These are phyloP conservation scores for Nansenia antarctica DNA, from an alignment of 2,113 vertebrate genomes.

Conservation along the genomic window DNA sequence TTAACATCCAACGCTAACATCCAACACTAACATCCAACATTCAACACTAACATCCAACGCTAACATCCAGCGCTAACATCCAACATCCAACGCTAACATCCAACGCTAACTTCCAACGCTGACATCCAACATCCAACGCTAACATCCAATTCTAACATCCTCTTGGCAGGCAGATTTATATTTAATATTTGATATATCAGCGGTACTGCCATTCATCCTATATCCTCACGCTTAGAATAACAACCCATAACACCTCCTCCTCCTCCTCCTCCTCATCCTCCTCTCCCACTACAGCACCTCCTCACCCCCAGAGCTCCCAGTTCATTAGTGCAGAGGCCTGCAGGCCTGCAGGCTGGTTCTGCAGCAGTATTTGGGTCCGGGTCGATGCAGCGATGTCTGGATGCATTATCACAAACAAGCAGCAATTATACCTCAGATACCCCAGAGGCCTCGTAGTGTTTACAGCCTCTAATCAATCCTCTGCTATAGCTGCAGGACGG, in stretches of 20 bases:
- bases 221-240: not conserved
- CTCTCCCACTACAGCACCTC: too few relatives aligned
- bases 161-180: conserved; percentile 24
- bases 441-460: conserved; percentile 39
- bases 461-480: conserved; percentile 43
- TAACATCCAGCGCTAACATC: too few relatives aligned
- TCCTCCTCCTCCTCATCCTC: too few relatives aligned
- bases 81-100: too few relatives aligned
- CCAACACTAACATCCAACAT: too few relatives aligned
- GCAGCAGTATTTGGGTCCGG: conserved; percentile 39
- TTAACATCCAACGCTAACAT: too few relatives aligned
- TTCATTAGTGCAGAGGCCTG: not conserved
- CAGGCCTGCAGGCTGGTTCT: conserved; percentile 6
- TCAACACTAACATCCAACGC: too few relatives aligned
- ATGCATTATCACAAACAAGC: conserved; percentile 51
- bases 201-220: conserved; percentile 1
- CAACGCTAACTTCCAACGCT: too few relatives aligned
- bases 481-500: conserved; percentile 25
- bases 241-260: not conserved
- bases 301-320: not conserved
- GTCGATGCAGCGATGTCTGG: conserved; percentile 47
- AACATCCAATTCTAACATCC: conserved; percentile 25
- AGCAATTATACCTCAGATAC: conserved; percentile 50
- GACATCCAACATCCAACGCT: too few relatives aligned
- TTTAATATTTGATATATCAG: too few relatives aligned